Evolutionary conservation across 2,888 invertebrate genomes (phyloP).

Genomic region (Hemistola chrysoprasaria): DNA sequence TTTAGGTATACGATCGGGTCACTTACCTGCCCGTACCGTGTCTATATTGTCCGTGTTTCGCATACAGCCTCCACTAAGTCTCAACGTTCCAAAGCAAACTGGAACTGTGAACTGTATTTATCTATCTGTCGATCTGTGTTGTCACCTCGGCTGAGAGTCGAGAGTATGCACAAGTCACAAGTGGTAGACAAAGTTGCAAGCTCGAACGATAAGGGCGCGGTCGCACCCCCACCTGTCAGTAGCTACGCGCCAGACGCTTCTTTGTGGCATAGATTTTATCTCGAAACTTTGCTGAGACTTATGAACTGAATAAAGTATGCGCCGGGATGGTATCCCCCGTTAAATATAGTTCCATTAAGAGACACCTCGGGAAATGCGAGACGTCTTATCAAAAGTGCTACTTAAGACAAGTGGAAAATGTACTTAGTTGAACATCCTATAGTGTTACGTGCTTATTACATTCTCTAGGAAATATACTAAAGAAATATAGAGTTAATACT

Average conservation of each 20-base stretch:
- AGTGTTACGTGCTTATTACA: slow-evolving; percentile 13
- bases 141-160: slow-evolving; percentile 21
- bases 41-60: no score
- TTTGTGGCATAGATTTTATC: slow-evolving; percentile 60
- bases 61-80: no score
- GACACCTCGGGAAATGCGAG: slow-evolving; percentile 38
- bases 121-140: slow-evolving; percentile 32
- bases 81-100: background rate
- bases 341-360: slow-evolving; percentile 39
- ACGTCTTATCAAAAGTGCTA: slow-evolving; percentile 34
- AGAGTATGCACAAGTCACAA: slow-evolving; percentile 33
- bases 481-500: slow-evolving; percentile 5
- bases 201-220: slow-evolving; percentile 43
- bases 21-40: slow-evolving; percentile 14
- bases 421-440: slow-evolving; percentile 11
- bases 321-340: slow-evolving; percentile 38
- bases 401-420: slow-evolving; percentile 32
- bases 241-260: slow-evolving; percentile 43
- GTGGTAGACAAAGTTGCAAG: slow-evolving; percentile 41
- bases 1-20: slow-evolving; percentile 15
- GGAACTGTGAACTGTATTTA: slow-evolving; percentile 18
- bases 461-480: slow-evolving; percentile 12
- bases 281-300: slow-evolving; percentile 52
- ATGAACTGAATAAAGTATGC: slow-evolving; percentile 51
- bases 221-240: slow-evolving; percentile 46